Conservation (phyloP, 2,888 invertebrate species). For the Slavum lentiscoides region DNA sequence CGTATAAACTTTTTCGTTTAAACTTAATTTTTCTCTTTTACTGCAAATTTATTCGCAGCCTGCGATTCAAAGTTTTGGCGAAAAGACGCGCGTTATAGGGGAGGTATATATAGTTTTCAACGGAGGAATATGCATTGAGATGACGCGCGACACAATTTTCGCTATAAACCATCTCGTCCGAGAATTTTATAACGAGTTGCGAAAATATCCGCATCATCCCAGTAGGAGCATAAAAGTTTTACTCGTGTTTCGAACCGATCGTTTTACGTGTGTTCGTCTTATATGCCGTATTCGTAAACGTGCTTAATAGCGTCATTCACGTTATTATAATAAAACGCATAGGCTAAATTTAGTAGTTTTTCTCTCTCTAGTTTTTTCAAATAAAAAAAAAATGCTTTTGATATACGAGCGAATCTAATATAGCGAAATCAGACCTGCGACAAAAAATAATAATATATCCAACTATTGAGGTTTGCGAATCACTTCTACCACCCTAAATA, state of each 20-base stretch:
- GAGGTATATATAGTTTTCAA: constrained; percentile 10
- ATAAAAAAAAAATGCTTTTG: constrained; percentile 7
- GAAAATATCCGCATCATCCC: constrained; percentile 20
- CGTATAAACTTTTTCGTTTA: constrained; percentile 4
- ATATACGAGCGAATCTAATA: neutral
- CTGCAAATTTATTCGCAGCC: constrained; percentile 28
- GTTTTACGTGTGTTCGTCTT: neutral
- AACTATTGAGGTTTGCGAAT: constrained; percentile 40
- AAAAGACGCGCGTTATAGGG: constrained; percentile 1
- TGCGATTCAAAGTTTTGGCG: constrained; percentile 22
- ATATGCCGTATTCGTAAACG: neutral
- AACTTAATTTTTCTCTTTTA: constrained; percentile 21
- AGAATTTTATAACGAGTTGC: constrained; percentile 30
- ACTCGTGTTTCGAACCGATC: neutral
- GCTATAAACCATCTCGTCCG: neutral
- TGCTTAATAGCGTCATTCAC: neutral
- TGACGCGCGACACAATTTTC: constrained; percentile 8
- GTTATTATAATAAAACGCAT: constrained; percentile 10
- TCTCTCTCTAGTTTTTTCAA: neutral
- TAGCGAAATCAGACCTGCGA: neutral
- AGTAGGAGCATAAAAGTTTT: neutral
- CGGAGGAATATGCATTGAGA: constrained; percentile 14
- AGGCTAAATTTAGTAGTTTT: neutral
- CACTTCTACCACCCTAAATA: constrained; percentile 27
- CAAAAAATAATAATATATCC: constrained; percentile 8